Evolutionary conservation across 2,888 invertebrate genomes (phyloP).

Genomic region (Chloroclystis v-ata): DNA sequence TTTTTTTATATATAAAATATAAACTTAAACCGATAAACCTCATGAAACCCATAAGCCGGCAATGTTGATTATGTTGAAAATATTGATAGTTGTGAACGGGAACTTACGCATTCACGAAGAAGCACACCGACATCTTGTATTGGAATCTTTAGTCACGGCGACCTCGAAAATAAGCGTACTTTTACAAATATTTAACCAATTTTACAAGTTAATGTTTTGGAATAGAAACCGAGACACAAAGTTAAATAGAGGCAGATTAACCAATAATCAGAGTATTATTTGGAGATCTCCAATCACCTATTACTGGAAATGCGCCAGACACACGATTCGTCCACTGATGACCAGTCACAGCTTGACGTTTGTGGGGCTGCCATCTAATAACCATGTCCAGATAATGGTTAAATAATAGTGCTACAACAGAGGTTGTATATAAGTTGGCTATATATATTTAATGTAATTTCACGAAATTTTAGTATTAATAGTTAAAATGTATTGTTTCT

Average conservation of each 20-base stretch:
- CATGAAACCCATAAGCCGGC: neutral
- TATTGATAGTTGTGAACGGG: slow-evolving; percentile 32
- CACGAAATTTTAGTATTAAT: too few relatives aligned
- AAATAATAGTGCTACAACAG: too few relatives aligned
- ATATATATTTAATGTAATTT: too few relatives aligned
- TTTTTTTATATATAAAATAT: too few relatives aligned
- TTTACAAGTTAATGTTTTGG: slow-evolving; percentile 46
- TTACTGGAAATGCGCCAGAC: slow-evolving; percentile 74
- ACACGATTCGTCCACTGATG: slow-evolving; percentile 78
- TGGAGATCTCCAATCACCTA: slow-evolving; percentile 78
- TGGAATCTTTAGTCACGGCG: slow-evolving; percentile 38
- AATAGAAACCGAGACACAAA: slow-evolving; percentile 57
- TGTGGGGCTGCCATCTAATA: slow-evolving; percentile 38
- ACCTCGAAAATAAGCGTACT: slow-evolving; percentile 39
- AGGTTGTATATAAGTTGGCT: too few relatives aligned
- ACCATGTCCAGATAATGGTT: neutral
- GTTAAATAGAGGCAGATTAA: slow-evolving; percentile 65
- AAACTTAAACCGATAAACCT: too few relatives aligned
- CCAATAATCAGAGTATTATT: slow-evolving; percentile 76
- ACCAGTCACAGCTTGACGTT: slow-evolving; percentile 77
- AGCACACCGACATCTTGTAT: slow-evolving; percentile 82
- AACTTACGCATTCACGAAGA: slow-evolving; percentile 85
- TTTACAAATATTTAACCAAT: slow-evolving; percentile 33
- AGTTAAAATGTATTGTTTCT: too few relatives aligned
- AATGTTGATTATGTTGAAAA: slow-evolving; percentile 12